Base-by-base conservation (phyloP, 2,888 invertebrate genomes). In the Calameuta idolon region DNA sequence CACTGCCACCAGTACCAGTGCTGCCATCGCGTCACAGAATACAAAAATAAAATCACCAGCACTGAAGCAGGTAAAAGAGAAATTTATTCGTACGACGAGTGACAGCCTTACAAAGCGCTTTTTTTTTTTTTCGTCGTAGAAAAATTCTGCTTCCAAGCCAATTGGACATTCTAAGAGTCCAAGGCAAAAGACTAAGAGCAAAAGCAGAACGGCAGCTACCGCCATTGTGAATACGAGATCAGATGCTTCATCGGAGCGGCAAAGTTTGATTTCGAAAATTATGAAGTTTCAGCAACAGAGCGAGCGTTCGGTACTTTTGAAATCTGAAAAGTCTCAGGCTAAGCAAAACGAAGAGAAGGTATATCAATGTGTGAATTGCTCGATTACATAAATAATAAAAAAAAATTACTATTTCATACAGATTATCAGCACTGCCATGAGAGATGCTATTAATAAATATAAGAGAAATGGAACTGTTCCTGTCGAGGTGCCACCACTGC, bases 391-490 rank as follows among this genome's bases (percentile, higher is more conserved):
- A 23, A 23, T 40, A 1, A 40, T 40, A 33, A 0, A 40, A 15
- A 15, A 40, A 40, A 15, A 37, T 37, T 40, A 5, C 4, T 12
- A 40, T 40, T 5, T 55, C 1, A 23, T 23, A 23, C 74, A n/a
- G 75, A 75, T 37, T 30, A 87, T 88, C 55, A 86, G 84, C 79
- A 85, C 87, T 4, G 86, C 84, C 11, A 82, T 90, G 79, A 83
- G 85, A 31, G 87, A 89, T 1, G 87, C 88, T 5, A 84, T 87
- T 15, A 88, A 86, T 75, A 88, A 87, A 75, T 89, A 90, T 75
- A 90, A 88, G 79, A 87, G 84, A 77, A 87, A 81, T 55, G 80
- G 82, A 31, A 73, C 79, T 4, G 77, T 79, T 9, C 69, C 76
- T 40, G 12, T 40, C 12, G 76, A 76, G 30, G 34, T 76, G 30